Percentiles rank a stretch among this genome's conserved stretches.
Conservation (phyloP, 2,888 invertebrate species). For the Caenorhabditis parvicauda region DNA sequence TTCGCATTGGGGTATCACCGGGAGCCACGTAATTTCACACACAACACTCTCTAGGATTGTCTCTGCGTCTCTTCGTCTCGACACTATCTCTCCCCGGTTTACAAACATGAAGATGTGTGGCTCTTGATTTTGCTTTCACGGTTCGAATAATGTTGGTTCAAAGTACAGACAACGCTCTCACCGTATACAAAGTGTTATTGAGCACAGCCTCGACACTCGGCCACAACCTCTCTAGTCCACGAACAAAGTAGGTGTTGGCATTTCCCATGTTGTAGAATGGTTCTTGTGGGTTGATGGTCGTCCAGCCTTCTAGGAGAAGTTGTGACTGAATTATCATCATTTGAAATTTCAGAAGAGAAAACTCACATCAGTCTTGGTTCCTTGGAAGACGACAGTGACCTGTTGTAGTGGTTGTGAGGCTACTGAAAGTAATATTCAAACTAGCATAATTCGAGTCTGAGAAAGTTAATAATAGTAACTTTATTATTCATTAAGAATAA, state of each 20-base stretch:
- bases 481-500: not conserved
- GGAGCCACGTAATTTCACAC: too few relatives aligned
- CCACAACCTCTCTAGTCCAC: constrained; percentile 52
- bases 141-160: too few relatives aligned
- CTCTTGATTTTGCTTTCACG: too few relatives aligned
- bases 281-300: constrained; percentile 35
- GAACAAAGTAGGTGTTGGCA: constrained; percentile 53
- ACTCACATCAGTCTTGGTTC: constrained; percentile 27
- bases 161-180: too few relatives aligned
- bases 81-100: too few relatives aligned
- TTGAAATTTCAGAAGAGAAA: not conserved
- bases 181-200: constrained; percentile 30
- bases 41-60: too few relatives aligned
- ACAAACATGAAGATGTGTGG: too few relatives aligned
- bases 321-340: constrained; percentile 38
- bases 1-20: too few relatives aligned
- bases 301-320: constrained; percentile 51
- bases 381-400: constrained; percentile 29
- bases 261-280: constrained; percentile 54
- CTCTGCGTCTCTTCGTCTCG: too few relatives aligned
- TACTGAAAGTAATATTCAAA: too few relatives aligned
- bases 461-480: not conserved
- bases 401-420: constrained; percentile 16
- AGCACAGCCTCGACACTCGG: constrained; percentile 29
- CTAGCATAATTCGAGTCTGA: too few relatives aligned